Evolutionary conservation across 2,888 invertebrate genomes (phyloP), one percentile per base, ranked within the genome.

Genomic region (Cerastis leucographa): DNA sequence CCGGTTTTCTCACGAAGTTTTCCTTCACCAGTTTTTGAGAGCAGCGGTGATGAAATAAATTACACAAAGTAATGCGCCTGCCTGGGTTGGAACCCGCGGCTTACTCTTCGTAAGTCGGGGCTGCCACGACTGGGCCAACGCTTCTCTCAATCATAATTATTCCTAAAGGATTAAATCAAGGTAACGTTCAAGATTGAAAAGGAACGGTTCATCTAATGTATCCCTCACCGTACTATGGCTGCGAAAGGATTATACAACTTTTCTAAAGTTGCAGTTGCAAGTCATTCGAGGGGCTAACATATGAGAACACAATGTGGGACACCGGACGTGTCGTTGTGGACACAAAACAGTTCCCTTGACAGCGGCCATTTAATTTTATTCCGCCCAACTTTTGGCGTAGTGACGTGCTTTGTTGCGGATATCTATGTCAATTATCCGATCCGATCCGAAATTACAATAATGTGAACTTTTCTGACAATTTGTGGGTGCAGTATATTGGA

Each of bases 311-410:
- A 70, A 44, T 46, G 71, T 14, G 40, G 68, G 42, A 25, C 40
- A 54, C 62, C 44, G 54, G 71, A 71, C 40, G 19, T 71, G 79
- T 71, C 25, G 62, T 40, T 40, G 25, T 7, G 29, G 79, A 64
- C 19, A 79, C 62, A 78, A 62, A 77, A 71, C 59, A 61, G 71
- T 40, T 64, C 81, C 78, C 78, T 76, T 54, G 74, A 65, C 44
- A 29, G 42, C 35, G 65, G 59, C 65, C 73, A 74, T 81, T 81
- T 76, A 85, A 81, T 84, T 81, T 78, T 78, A 84, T 81, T 81
- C 66, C 22, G 14, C 42, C 68, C 66, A 70, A 83, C 72, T 80
- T 84, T 67, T 61, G 56, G 14, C 25, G 22, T 71, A 77, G 71
- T 70, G 70, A 62, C 62, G 71, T 62, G 35, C 51, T 7, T 59